These are phyloP conservation scores for Capricornis sumatraensis DNA, from an alignment of 2,113 vertebrate genomes.

Conservation along the genomic window DNA sequence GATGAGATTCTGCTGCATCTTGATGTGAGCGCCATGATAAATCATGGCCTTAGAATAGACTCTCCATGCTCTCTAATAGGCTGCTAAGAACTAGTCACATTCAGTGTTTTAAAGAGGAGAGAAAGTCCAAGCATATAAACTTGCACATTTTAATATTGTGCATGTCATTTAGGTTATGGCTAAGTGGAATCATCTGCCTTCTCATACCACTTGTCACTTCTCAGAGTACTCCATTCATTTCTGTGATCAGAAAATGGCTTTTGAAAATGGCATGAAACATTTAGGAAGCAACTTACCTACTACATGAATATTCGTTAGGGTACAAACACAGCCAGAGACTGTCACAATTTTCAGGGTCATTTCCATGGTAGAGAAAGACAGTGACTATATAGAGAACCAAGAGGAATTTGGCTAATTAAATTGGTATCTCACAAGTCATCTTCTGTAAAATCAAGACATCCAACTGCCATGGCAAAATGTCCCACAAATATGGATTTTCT, in stretches of 20 bases:
- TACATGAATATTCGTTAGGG: neutral
- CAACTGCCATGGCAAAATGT: neutral
- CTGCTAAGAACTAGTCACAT: neutral
- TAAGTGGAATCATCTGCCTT: neutral
- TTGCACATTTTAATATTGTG: neutral
- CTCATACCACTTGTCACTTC: neutral
- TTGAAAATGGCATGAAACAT: neutral
- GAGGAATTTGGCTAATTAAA: slow-evolving; percentile 4
- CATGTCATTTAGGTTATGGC: neutral
- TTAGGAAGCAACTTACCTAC: neutral
- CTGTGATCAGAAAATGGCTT: neutral
- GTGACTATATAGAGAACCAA: neutral
- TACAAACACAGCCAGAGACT: neutral
- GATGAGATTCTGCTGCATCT: neutral
- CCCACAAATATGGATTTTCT: neutral
- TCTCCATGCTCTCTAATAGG: neutral
- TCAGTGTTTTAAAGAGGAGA: neutral
- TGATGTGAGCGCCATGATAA: neutral
- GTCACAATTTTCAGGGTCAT: neutral
- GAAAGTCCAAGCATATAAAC: neutral
- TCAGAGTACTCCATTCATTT: neutral
- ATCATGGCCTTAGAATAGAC: neutral
- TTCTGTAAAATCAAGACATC: neutral
- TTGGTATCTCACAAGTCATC: neutral
- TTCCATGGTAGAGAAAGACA: neutral